phyloP scores from a whole-genome alignment of 2,797 vertebrate species.

The Eulemur coronatus region DNA sequence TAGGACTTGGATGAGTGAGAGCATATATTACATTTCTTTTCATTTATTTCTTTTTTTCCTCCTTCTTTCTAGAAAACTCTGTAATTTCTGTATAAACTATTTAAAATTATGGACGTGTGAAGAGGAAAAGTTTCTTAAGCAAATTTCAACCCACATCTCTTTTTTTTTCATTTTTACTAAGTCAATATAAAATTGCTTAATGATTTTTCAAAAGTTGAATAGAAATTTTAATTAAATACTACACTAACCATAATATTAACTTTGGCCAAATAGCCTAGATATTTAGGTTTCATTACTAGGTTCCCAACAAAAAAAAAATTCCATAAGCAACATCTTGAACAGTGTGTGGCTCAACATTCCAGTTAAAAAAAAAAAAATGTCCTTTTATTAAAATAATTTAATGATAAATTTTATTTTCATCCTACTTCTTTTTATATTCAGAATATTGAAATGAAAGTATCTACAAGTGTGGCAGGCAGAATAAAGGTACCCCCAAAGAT shows the following conservation, averaged over 20 bases:
- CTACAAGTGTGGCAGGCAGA: neutral
- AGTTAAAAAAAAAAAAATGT: neutral
- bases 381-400: neutral
- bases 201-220: neutral
- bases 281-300: neutral
- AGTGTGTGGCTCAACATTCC: neutral
- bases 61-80: neutral
- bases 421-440: neutral
- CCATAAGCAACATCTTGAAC: neutral
- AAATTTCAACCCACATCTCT: neutral
- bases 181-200: neutral
- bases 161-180: neutral
- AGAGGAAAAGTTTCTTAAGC: neutral
- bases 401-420: neutral
- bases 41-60: neutral
- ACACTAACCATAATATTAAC: neutral
- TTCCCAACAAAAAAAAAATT: neutral
- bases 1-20: neutral
- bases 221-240: neutral
- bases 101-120: neutral
- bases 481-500: neutral
- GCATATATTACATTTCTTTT: neutral
- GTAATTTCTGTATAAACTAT: neutral
- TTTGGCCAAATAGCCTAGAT: neutral
- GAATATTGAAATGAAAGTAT: neutral